Conservation (phyloP, 2,113 vertebrate genomes). For the Myiopsitta monachus region DNA sequence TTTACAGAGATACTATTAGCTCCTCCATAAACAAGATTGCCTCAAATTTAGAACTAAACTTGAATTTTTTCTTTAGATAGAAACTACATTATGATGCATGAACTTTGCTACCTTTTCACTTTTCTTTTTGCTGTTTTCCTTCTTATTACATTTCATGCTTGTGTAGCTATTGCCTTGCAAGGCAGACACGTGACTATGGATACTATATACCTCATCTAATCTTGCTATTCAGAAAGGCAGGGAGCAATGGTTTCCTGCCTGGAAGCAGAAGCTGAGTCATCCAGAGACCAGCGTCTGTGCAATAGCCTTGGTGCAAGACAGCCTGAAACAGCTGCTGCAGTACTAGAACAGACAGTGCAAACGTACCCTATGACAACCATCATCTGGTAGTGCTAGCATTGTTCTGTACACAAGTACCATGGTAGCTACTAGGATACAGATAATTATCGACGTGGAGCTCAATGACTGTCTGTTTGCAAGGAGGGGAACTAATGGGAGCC, state of each 20-base stretch:
- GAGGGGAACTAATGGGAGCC: neutral
- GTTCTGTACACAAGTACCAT: neutral
- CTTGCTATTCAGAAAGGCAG: slow-evolving; percentile 13
- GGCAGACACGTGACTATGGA: slow-evolving; percentile 32
- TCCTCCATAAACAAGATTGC: neutral
- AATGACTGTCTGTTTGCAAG: neutral
- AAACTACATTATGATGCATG: neutral
- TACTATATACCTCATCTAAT: slow-evolving; percentile 37
- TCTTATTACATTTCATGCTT: slow-evolving; percentile 5
- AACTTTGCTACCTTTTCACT: neutral
- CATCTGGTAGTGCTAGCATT: neutral
- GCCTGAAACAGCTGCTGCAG: neutral
- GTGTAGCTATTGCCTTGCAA: slow-evolving; percentile 33
- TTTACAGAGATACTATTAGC: neutral
- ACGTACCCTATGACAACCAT: neutral
- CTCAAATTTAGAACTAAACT: neutral
- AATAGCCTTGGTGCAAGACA: accelerated
- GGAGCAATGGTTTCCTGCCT: neutral
- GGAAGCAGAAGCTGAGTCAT: slow-evolving; percentile 20
- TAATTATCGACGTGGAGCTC: slow-evolving; percentile 15
- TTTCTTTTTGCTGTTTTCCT: neutral
- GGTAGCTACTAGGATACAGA: neutral
- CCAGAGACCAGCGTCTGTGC: neutral
- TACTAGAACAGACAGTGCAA: neutral
- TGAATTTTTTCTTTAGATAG: neutral